Percentiles rank a stretch among this genome's conserved stretches.
Conservation (phyloP, 2,797 vertebrate species). For the Pampus argenteus region DNA sequence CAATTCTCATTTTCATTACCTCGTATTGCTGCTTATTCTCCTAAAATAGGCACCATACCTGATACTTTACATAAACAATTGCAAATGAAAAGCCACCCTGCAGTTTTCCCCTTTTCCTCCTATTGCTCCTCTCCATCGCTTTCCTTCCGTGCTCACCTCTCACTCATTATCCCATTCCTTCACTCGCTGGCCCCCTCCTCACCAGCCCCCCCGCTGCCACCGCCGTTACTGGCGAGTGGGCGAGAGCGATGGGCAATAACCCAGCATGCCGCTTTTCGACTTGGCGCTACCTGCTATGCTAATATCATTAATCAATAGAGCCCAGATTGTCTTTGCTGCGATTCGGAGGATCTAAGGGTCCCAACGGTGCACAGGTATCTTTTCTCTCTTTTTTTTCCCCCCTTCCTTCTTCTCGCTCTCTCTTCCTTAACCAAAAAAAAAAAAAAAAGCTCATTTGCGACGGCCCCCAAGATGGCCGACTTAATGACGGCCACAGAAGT, state of each 20-base stretch:
- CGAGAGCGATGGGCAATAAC: slow-evolving; percentile 87
- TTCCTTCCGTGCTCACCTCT: slow-evolving; percentile 60
- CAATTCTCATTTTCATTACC: slow-evolving; percentile 69
- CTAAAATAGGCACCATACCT: slow-evolving; percentile 54
- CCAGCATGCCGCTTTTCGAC: slow-evolving; percentile 85
- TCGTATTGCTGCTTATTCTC: slow-evolving; percentile 68
- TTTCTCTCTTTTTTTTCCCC: slow-evolving; percentile 85
- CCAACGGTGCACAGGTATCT: slow-evolving; percentile 91
- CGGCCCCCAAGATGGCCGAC: slow-evolving; percentile 97
- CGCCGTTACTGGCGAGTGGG: slow-evolving; percentile 73
- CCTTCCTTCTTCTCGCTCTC: slow-evolving; percentile 73
- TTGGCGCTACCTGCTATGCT: slow-evolving; percentile 95
- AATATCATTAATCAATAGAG: slow-evolving; percentile 99
- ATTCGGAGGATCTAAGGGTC: slow-evolving; percentile 93
- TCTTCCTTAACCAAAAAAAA: slow-evolving; percentile 37
- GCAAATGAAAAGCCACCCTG: slow-evolving; percentile 82
- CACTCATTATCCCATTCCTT: slow-evolving; percentile 75
- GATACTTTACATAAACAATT: slow-evolving; percentile 81
- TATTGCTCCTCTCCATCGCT: slow-evolving; percentile 50
- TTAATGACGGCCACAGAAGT: slow-evolving; percentile 99
- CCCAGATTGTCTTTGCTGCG: slow-evolving; percentile 91
- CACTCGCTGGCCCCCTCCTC: slow-evolving; percentile 33
- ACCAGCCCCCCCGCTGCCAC: slow-evolving; percentile 18
- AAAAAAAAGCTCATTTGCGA: slow-evolving; percentile 96
- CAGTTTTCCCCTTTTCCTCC: slow-evolving; percentile 69